Conservation (phyloP, 1,140 invertebrate genomes). For the Hycleus cichorii region DNA sequence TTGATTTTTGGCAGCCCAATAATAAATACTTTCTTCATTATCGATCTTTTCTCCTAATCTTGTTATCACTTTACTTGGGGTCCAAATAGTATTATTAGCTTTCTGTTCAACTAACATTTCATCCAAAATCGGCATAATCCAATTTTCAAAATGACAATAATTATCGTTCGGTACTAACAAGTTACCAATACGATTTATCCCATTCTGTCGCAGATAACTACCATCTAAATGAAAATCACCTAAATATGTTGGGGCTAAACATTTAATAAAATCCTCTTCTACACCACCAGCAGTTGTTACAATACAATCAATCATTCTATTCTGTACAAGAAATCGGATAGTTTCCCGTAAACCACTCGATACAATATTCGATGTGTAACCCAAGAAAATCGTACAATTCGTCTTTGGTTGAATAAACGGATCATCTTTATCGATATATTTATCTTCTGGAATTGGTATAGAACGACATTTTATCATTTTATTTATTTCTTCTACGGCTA, state of each 20-base stretch:
- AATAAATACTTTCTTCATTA: constrained; percentile 88
- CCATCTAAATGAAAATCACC: constrained; percentile 86
- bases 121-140: constrained; percentile 92
- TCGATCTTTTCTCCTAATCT: constrained; percentile 85
- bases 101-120: constrained; percentile 87
- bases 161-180: constrained; percentile 97
- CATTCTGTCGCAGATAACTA: constrained; percentile 68
- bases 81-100: constrained; percentile 71
- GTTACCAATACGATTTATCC: constrained; percentile 97
- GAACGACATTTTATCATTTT: constrained; percentile 77
- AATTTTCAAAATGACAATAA: constrained; percentile 97
- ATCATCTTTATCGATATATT: constrained; percentile 66
- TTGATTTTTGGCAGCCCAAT: constrained; percentile 96
- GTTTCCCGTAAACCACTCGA: constrained; percentile 91
- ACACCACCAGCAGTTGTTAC: constrained; percentile 97
- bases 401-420: constrained; percentile 67
- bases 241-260: constrained; percentile 87
- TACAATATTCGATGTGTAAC: constrained; percentile 97
- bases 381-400: constrained; percentile 94
- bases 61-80: constrained; percentile 83
- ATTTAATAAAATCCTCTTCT: constrained; percentile 99
- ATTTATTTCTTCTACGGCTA: constrained; percentile 85
- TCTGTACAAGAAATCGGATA: constrained; percentile 81
- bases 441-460: constrained; percentile 56
- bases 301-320: constrained; percentile 90